A percentile compares a stretch with the other conserved stretches of the same genome.
Evolutionary conservation across 1,140 invertebrate genomes (phyloP).

Genomic region (Achatina immaculata): DNA sequence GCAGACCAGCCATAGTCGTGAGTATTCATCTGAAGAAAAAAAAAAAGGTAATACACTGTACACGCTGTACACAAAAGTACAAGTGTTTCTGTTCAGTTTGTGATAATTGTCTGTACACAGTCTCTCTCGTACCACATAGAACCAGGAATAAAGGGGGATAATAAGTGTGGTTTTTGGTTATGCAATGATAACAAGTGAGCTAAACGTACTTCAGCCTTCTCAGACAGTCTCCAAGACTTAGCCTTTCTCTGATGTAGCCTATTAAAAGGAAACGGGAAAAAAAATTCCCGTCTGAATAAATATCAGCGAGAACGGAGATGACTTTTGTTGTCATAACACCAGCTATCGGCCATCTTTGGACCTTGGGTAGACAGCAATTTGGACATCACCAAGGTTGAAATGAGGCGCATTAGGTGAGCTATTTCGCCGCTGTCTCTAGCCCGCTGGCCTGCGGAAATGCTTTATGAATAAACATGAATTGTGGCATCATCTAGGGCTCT

Average conservation of each 20-base stretch:
- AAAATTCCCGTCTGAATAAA: conserved; percentile 19
- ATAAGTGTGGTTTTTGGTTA: not conserved
- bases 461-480: conserved; percentile 36
- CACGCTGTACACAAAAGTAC: too few relatives aligned
- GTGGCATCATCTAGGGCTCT: conserved; percentile 19
- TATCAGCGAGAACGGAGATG: conserved; percentile 6
- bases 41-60: too few relatives aligned
- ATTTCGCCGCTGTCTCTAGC: conserved; percentile 8
- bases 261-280: not conserved
- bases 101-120: too few relatives aligned
- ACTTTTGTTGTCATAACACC: conserved; percentile 24
- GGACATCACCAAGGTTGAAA: conserved; percentile 2
- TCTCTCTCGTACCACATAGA: too few relatives aligned
- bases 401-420: conserved; percentile 27
- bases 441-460: conserved; percentile 18
- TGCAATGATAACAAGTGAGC: not conserved
- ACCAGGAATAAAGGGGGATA: too few relatives aligned
- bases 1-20: too few relatives aligned
- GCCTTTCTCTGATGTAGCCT: not conserved
- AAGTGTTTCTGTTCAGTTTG: too few relatives aligned
- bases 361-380: conserved; percentile 24
- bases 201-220: not conserved
- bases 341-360: conserved; percentile 24
- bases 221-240: not conserved
- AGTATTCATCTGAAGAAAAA: too few relatives aligned